Percentiles rank a stretch among this genome's conserved stretches.
Conservation (phyloP, 2,113 vertebrate genomes). For the Steatornis caripensis region DNA sequence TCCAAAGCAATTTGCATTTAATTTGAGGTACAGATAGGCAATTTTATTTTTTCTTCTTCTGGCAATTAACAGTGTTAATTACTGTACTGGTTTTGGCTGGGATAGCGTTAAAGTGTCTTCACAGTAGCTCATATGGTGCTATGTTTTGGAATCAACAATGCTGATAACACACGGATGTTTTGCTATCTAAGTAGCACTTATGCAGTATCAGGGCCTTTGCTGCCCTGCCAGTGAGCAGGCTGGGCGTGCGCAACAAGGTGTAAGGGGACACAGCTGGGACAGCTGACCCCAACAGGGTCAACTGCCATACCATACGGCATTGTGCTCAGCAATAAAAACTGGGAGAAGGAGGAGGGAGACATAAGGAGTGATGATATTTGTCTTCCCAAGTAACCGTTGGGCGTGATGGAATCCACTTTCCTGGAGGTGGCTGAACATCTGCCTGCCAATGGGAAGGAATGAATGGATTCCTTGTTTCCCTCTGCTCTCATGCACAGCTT, state of each 20-base stretch:
- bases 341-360: not conserved
- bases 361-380: accelerated
- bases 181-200: not conserved
- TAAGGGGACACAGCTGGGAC: not conserved
- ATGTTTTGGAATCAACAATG: not conserved
- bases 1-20: not conserved
- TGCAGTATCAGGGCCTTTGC: not conserved
- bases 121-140: not conserved
- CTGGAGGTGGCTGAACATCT: not conserved
- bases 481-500: not conserved
- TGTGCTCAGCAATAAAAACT: not conserved
- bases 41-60: not conserved
- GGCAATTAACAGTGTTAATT: not conserved
- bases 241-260: accelerated
- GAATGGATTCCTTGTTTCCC: not conserved
- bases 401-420: accelerated
- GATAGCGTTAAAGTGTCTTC: not conserved
- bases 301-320: accelerated
- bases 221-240: accelerated
- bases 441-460: accelerated
- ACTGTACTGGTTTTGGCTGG: not conserved
- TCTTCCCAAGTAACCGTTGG: accelerated
- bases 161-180: not conserved
- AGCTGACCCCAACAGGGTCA: not conserved
- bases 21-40: not conserved